A percentile compares a stretch with the other conserved stretches of the same genome.
phyloP scores from a whole-genome alignment of 2,113 vertebrate species.

The Henicopernis longicauda region DNA sequence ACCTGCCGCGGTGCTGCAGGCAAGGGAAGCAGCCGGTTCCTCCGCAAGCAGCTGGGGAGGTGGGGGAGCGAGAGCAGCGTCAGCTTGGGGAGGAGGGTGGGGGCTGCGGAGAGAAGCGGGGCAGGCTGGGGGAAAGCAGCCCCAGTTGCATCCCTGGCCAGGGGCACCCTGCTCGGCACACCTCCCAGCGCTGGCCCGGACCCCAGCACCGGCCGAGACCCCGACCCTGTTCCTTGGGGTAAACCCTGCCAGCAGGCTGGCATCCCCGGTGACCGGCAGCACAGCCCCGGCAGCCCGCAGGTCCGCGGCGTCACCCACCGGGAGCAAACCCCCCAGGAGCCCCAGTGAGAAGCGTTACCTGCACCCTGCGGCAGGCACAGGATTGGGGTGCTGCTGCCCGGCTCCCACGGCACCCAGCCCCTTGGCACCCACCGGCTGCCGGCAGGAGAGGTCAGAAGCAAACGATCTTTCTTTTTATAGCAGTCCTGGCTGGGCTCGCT shows the following conservation, averaged over 20 bases:
- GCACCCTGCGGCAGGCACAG: accelerated
- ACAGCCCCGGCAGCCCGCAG: not conserved
- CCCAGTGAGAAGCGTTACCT: not conserved
- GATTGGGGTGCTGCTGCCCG: not conserved
- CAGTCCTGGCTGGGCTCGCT: not conserved
- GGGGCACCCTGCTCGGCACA: accelerated
- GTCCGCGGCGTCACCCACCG: not conserved
- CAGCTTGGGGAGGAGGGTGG: no score
- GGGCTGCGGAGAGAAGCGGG: not conserved
- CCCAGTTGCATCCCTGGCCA: not conserved
- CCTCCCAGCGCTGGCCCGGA: accelerated
- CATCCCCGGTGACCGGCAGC: not conserved
- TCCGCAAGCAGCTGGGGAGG: accelerated
- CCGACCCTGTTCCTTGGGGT: accelerated
- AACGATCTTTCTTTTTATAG: not conserved
- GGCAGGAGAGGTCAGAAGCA: not conserved
- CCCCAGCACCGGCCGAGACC: not conserved
- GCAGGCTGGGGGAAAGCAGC: not conserved
- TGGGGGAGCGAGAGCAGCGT: not conserved
- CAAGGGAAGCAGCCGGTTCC: not conserved
- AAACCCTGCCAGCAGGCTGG: not conserved
- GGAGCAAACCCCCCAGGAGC: no score
- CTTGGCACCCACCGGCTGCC: not conserved
- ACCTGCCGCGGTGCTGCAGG: accelerated
- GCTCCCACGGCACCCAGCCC: not conserved